These are phyloP conservation scores for Nasonia giraulti DNA, from an alignment of 1,140 invertebrate genomes.

Conservation along the genomic window DNA sequence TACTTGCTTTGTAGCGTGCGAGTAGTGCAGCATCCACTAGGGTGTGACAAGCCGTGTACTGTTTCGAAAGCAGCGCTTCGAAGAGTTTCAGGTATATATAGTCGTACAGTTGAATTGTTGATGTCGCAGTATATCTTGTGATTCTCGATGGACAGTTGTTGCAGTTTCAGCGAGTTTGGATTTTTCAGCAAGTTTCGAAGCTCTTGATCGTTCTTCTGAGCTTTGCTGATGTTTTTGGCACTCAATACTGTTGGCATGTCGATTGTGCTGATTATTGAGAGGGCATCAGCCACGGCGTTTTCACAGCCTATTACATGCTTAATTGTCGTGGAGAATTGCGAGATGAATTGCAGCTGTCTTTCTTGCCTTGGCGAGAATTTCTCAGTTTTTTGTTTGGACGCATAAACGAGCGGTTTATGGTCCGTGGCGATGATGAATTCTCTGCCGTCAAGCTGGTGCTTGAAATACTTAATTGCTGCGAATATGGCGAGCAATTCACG, in stretches of 20 bases:
- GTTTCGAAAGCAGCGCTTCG: slow-evolving; percentile 30
- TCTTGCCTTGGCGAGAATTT: neutral
- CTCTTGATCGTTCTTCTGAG: slow-evolving; percentile 55
- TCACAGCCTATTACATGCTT: neutral
- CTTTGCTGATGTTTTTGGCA: neutral
- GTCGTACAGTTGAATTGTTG: neutral
- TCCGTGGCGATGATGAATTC: neutral
- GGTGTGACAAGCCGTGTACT: slow-evolving; percentile 11
- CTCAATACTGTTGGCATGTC: neutral
- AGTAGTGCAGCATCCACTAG: neutral
- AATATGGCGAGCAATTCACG: slow-evolving; percentile 17
- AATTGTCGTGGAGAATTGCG: slow-evolving; percentile 7
- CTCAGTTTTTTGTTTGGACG: slow-evolving; percentile 10
- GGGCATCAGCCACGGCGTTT: slow-evolving; percentile 14
- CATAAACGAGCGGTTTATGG: slow-evolving; percentile 25
- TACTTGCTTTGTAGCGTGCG: neutral
- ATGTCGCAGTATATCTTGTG: neutral
- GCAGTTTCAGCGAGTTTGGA: neutral
- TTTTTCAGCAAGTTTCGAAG: neutral
- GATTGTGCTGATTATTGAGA: neutral
- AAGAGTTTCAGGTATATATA: neutral
- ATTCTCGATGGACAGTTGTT: neutral
- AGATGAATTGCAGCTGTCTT: slow-evolving; percentile 11
- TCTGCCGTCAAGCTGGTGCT: neutral
- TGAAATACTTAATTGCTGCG: slow-evolving; percentile 18